Percentiles rank a stretch among this genome's conserved stretches.
These are phyloP conservation scores for Eupeodes corollae DNA, from an alignment of 1,140 invertebrate genomes.

Conservation along the genomic window DNA sequence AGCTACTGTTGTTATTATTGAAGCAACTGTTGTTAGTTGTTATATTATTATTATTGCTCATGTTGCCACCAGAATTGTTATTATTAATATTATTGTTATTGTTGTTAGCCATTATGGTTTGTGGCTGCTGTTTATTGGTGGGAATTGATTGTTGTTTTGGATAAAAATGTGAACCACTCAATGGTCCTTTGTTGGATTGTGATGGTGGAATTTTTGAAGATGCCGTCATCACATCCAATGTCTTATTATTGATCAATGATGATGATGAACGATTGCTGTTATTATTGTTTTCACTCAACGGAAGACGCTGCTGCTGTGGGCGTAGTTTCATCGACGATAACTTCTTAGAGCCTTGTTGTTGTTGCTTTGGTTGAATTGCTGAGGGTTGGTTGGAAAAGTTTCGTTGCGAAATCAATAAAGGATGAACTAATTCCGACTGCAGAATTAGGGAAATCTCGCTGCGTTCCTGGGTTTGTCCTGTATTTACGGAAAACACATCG, in stretches of 20 bases:
- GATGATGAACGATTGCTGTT: too few species aligned
- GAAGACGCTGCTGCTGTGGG: too few species aligned
- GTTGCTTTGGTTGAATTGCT: too few species aligned
- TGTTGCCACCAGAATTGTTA: background rate
- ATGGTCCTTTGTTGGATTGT: background rate
- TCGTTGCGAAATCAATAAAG: background rate
- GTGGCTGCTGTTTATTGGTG: background rate
- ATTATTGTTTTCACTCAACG: too few species aligned
- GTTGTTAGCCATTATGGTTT: background rate
- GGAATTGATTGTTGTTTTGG: background rate
- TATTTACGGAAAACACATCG: slow-evolving; percentile 37
- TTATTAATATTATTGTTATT: too few species aligned
- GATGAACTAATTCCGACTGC: slow-evolving; percentile 10
- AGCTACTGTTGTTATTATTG: background rate
- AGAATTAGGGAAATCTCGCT: slow-evolving; percentile 19
- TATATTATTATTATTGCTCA: background rate
- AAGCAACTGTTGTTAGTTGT: background rate
- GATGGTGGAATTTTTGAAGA: background rate
- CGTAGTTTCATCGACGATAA: too few species aligned
- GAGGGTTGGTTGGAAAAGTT: background rate
- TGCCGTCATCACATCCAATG: background rate
- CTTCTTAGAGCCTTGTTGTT: too few species aligned
- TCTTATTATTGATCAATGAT: too few species aligned
- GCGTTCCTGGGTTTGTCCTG: slow-evolving; percentile 21
- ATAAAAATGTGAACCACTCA: background rate